These are phyloP conservation scores for Diorhabda carinulata DNA, from an alignment of 1,140 invertebrate genomes.

Conservation along the genomic window DNA sequence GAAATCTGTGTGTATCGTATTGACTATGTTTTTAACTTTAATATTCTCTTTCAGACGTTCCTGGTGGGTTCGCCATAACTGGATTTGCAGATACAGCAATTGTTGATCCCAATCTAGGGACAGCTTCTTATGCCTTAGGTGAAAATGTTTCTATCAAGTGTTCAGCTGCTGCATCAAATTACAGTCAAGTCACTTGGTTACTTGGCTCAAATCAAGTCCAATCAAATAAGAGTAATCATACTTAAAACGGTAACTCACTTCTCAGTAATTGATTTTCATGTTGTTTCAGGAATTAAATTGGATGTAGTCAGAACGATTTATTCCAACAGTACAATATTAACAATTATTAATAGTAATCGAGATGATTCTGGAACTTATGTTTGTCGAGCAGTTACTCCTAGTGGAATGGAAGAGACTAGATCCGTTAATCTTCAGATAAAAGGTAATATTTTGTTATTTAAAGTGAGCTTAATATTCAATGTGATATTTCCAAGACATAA, in stretches of 20 bases:
- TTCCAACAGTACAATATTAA: not conserved
- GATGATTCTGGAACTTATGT: not conserved
- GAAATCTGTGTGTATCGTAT: too few species aligned
- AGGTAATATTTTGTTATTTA: too few species aligned
- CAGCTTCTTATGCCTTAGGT: slow-evolving; percentile 49
- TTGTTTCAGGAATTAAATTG: not conserved
- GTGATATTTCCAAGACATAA: too few species aligned
- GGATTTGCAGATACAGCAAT: slow-evolving; percentile 38
- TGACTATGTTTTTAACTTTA: too few species aligned
- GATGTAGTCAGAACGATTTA: not conserved
- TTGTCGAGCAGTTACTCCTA: not conserved
- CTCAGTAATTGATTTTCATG: not conserved
- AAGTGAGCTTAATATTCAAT: too few species aligned
- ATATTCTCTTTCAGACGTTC: slow-evolving; percentile 39
- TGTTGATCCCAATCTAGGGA: slow-evolving; percentile 25
- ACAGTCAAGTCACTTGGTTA: slow-evolving; percentile 25
- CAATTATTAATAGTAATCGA: not conserved
- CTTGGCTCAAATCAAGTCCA: not conserved
- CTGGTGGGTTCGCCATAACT: slow-evolving; percentile 46
- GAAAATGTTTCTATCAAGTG: slow-evolving; percentile 54
- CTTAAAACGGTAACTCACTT: not conserved
- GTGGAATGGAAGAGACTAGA: not conserved
- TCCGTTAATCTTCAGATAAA: too few species aligned
- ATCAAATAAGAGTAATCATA: not conserved
- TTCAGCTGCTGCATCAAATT: slow-evolving; percentile 55